Evolutionary conservation across 2,888 invertebrate genomes (phyloP).

Genomic region (Scaptomyza polygonia): DNA sequence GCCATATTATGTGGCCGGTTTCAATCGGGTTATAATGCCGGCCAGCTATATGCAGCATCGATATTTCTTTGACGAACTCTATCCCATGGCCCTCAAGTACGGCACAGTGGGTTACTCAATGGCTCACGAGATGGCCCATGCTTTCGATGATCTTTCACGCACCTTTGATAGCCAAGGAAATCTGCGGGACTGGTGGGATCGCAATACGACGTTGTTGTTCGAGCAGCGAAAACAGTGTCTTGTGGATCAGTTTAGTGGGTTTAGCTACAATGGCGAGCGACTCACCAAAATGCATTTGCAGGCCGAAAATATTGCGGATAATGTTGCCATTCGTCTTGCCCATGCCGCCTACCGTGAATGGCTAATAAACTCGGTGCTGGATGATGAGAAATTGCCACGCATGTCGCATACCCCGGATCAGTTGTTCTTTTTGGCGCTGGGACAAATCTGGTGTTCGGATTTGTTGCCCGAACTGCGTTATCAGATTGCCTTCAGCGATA

Average conservation of each 20-base stretch:
- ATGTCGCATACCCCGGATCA: slow-evolving; percentile 71
- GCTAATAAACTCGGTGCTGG: slow-evolving; percentile 45
- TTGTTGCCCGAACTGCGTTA: slow-evolving; percentile 40
- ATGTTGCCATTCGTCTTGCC: slow-evolving; percentile 80
- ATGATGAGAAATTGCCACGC: slow-evolving; percentile 67
- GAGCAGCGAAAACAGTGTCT: slow-evolving; percentile 73
- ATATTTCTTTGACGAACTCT: slow-evolving; percentile 77
- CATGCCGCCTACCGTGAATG: slow-evolving; percentile 76
- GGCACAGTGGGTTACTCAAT: slow-evolving; percentile 78
- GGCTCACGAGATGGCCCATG: slow-evolving; percentile 81
- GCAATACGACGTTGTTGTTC: slow-evolving; percentile 64
- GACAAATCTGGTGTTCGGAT: slow-evolving; percentile 77
- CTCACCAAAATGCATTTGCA: slow-evolving; percentile 56
- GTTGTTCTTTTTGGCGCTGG: slow-evolving; percentile 79
- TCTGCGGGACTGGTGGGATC: slow-evolving; percentile 78
- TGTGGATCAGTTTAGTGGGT: slow-evolving; percentile 68
- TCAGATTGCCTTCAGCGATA: slow-evolving; percentile 38
- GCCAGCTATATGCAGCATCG: slow-evolving; percentile 76
- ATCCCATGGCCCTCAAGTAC: slow-evolving; percentile 77
- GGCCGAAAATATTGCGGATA: slow-evolving; percentile 81
- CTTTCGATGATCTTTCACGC: slow-evolving; percentile 76
- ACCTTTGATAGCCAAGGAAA: slow-evolving; percentile 75
- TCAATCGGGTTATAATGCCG: slow-evolving; percentile 75
- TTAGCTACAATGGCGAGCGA: slow-evolving; percentile 43
- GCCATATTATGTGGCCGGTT: slow-evolving; percentile 67